Evolutionary conservation across 2,888 invertebrate genomes (phyloP).

Genomic region (Drosophila leonis): DNA sequence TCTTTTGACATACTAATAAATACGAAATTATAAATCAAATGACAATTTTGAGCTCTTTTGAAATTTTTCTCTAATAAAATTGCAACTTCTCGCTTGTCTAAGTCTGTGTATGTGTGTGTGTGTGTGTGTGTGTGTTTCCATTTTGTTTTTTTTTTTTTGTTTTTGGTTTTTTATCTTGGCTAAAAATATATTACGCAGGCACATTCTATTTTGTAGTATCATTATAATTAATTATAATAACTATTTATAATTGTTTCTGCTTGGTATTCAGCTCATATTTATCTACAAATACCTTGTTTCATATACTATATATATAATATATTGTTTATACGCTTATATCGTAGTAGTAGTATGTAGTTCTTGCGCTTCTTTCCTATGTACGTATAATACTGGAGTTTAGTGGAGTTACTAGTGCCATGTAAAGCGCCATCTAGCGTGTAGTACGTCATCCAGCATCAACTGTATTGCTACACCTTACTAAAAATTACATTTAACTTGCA

Average conservation of each 20-base stretch:
- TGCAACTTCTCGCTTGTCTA: slow-evolving; percentile 35
- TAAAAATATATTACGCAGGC: slow-evolving; percentile 85
- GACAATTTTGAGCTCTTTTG: slow-evolving; percentile 50
- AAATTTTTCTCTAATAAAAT: slow-evolving; percentile 51
- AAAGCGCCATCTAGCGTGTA: slow-evolving; percentile 39
- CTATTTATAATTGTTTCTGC: slow-evolving; percentile 67
- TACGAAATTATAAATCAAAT: slow-evolving; percentile 33
- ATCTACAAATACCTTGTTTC: slow-evolving; percentile 74
- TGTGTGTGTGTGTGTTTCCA: slow-evolving; percentile 29
- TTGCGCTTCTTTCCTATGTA: slow-evolving; percentile 41
- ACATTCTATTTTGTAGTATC: slow-evolving; percentile 85
- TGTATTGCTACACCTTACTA: slow-evolving; percentile 27
- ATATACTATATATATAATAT: slow-evolving; percentile 28
- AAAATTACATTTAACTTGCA: slow-evolving; percentile 62
- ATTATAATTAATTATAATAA: slow-evolving; percentile 76
- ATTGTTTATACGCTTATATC: slow-evolving; percentile 39
- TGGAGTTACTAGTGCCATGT: slow-evolving; percentile 42
- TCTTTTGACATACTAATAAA: slow-evolving; percentile 1
- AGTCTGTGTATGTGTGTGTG: slow-evolving; percentile 26
- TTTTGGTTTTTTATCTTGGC: slow-evolving; percentile 69
- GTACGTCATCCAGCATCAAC: slow-evolving; percentile 17
- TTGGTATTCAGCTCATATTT: slow-evolving; percentile 74
- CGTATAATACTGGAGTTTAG: slow-evolving; percentile 61
- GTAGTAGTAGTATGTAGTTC: slow-evolving; percentile 18
- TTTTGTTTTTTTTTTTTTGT: slow-evolving; percentile 44